These are phyloP conservation scores for Trogon surrucura DNA, from an alignment of 2,113 vertebrate genomes.

Conservation along the genomic window DNA sequence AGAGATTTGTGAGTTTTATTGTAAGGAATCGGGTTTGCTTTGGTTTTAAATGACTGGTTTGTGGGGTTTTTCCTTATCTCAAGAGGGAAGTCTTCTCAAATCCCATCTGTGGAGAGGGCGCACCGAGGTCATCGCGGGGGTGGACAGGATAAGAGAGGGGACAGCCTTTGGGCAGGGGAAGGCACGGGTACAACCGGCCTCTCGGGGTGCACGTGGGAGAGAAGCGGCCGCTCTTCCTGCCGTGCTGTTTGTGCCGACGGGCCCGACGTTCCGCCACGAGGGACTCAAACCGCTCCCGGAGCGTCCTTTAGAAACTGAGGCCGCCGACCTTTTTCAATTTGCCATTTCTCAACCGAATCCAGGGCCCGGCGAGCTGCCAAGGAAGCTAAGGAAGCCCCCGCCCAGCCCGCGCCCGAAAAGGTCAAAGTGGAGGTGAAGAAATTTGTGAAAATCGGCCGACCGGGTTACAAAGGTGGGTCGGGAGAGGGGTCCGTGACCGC, in stretches of 20 bases:
- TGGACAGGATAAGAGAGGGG: not conserved
- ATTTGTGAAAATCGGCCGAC: constrained; percentile 97
- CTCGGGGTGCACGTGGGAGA: accelerated
- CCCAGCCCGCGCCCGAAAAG: constrained; percentile 95
- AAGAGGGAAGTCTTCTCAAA: not conserved
- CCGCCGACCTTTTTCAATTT: no score
- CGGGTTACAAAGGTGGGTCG: constrained; percentile 92
- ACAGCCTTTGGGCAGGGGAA: not conserved
- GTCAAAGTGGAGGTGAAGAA: constrained; percentile 99
- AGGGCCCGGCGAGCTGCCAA: constrained; percentile 81
- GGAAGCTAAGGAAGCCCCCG: constrained; percentile 96
- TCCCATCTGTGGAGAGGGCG: not conserved
- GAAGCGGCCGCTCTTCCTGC: not conserved
- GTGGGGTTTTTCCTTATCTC: not conserved
- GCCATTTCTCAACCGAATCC: accelerated
- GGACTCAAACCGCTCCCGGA: not conserved
- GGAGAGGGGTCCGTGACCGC: not conserved
- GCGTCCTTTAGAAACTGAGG: not conserved
- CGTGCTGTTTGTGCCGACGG: not conserved
- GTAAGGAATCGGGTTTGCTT: not conserved
- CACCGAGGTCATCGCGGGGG: not conserved
- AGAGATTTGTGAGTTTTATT: not conserved
- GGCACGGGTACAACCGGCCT: not conserved
- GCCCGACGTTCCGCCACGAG: not conserved
- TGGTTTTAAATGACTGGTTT: not conserved